Percentiles rank a stretch among this genome's conserved stretches.
Conservation (phyloP, 1,140 invertebrate genomes). For the Drosophila murphyi region DNA sequence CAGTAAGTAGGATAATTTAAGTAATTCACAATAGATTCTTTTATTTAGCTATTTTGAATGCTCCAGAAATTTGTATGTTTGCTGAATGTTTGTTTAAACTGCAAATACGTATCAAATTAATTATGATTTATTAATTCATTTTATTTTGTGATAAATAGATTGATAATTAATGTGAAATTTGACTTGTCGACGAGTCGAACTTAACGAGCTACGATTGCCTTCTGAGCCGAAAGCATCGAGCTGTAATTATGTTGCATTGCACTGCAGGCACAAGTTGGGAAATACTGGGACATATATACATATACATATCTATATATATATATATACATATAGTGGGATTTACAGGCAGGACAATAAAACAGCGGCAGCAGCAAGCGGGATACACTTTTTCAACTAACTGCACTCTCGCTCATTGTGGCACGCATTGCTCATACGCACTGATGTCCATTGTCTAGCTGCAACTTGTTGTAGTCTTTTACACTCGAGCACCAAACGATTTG, state of each 20-base stretch:
- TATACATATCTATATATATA: conserved; percentile 6
- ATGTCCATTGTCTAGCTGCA: conserved; percentile 47
- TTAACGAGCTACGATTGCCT: conserved; percentile 56
- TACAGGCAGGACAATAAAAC: conserved; percentile 10
- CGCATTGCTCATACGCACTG: conserved; percentile 39
- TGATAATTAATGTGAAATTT: conserved; percentile 4
- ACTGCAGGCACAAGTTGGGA: conserved; percentile 5
- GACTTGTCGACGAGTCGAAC: conserved; percentile 21
- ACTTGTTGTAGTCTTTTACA: conserved; percentile 46
- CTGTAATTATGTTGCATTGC: conserved; percentile 73
- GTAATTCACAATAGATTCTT: conserved; percentile 17
- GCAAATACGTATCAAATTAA: conserved; percentile 7
- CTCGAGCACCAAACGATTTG: conserved; percentile 32
- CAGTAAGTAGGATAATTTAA: conserved; percentile 17
- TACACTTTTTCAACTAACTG: conserved; percentile 16
- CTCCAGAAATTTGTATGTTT: conserved; percentile 24
- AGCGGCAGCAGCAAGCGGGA: background rate
- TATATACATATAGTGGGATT: conserved; percentile 32
- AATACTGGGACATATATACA: conserved; percentile 14
- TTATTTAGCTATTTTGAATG: conserved; percentile 54
- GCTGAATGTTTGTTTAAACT: conserved; percentile 20
- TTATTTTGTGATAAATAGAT: background rate
- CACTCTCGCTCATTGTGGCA: conserved; percentile 23
- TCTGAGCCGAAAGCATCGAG: conserved; percentile 59
- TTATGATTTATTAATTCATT: conserved; percentile 12